Evolutionary conservation across 2,888 invertebrate species (phyloP).

Genomic region (Hypercompe scribonia): DNA sequence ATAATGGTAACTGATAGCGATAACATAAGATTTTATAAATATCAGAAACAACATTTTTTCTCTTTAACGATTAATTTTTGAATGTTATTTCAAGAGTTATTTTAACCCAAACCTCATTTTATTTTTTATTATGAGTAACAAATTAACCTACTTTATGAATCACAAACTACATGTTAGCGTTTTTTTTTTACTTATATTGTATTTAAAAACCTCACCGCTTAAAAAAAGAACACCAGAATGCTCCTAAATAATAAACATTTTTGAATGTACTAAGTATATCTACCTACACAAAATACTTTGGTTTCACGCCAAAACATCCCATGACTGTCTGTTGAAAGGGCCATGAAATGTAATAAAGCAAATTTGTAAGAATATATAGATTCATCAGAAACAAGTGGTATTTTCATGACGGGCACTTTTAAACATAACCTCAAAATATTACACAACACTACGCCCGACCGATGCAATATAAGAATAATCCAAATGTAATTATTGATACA

Average conservation of each 20-base stretch:
- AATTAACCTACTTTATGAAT: slow-evolving; percentile 16
- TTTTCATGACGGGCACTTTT: slow-evolving; percentile 60
- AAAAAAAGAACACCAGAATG: slow-evolving; percentile 4
- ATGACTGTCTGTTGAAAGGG: slow-evolving; percentile 54
- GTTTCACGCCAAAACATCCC: slow-evolving; percentile 61
- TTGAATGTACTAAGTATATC: slow-evolving; percentile 5
- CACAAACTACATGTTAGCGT: slow-evolving; percentile 7
- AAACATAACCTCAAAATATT: slow-evolving; percentile 82
- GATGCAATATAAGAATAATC: slow-evolving; percentile 50
- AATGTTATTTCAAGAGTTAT: slow-evolving; percentile 28
- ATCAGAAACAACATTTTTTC: neutral
- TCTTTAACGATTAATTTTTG: neutral
- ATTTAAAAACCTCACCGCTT: neutral
- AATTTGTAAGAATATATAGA: slow-evolving; percentile 49
- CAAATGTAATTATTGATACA: slow-evolving; percentile 58
- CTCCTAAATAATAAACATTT: slow-evolving; percentile 5
- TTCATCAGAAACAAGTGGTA: slow-evolving; percentile 48
- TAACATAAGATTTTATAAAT: slow-evolving; percentile 21
- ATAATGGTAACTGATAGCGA: slow-evolving; percentile 42
- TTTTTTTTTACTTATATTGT: neutral
- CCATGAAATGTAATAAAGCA: slow-evolving; percentile 55
- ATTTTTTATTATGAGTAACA: slow-evolving; percentile 1
- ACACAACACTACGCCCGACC: slow-evolving; percentile 50
- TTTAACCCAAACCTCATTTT: slow-evolving; percentile 7
- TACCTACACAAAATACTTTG: slow-evolving; percentile 55